These are phyloP conservation scores for Clupea harengus DNA, from an alignment of 2,113 vertebrate genomes.

Conservation along the genomic window DNA sequence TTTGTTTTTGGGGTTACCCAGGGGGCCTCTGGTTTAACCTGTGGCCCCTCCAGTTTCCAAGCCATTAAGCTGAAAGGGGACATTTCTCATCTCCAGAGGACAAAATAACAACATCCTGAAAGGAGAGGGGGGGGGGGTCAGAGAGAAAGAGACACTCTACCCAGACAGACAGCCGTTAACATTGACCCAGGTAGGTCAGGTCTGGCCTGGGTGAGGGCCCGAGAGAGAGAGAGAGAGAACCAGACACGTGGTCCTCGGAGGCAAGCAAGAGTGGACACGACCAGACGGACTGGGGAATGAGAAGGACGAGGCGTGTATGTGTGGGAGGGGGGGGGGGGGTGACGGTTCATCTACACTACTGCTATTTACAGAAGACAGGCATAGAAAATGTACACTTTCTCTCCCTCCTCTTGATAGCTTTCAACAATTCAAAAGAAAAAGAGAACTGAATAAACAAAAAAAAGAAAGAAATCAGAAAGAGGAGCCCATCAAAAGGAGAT, in stretches of 20 bases:
- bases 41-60: background rate
- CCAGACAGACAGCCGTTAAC: background rate
- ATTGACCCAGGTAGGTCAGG: background rate
- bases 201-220: no score
- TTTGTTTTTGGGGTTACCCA: background rate
- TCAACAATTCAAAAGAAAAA: background rate
- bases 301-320: background rate
- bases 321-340: slow-evolving; percentile 18
- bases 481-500: slow-evolving; percentile 34
- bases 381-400: slow-evolving; percentile 48
- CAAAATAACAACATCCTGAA: background rate
- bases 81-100: background rate
- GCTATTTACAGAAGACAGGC: slow-evolving; percentile 53
- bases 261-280: slow-evolving; percentile 43
- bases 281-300: slow-evolving; percentile 8
- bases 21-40: background rate
- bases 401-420: slow-evolving; percentile 31
- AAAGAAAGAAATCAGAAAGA: background rate
- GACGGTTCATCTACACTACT: slow-evolving; percentile 53
- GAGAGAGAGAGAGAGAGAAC: slow-evolving; percentile 22
- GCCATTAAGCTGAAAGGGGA: background rate
- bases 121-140: background rate
- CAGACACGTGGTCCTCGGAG: slow-evolving; percentile 32
- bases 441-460: slow-evolving; percentile 15
- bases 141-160: background rate